phyloP scores from a whole-genome alignment of 2,113 vertebrate species.

The Hippocampus guttulatus region DNA sequence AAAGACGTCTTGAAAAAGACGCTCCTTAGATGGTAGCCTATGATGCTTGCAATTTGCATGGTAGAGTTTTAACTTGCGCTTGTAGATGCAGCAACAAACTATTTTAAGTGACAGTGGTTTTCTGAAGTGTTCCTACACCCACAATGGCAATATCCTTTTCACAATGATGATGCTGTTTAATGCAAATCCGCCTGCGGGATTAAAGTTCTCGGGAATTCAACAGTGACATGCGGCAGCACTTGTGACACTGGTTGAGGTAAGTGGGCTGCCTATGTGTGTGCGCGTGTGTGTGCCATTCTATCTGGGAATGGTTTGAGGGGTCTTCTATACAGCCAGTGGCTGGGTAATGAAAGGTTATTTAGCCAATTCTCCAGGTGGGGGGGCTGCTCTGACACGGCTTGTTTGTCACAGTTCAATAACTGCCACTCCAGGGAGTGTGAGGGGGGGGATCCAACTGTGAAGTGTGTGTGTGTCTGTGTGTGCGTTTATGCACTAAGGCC shows the following conservation, averaged over 20 bases:
- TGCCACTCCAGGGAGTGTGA: constrained; percentile 66
- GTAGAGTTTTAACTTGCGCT: too few relatives aligned
- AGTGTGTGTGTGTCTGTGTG: constrained; percentile 25
- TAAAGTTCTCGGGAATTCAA: too few relatives aligned
- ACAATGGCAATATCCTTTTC: too few relatives aligned
- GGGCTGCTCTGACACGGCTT: constrained; percentile 70
- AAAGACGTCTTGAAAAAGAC: too few relatives aligned
- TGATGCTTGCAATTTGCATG: too few relatives aligned
- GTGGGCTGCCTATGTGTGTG: constrained; percentile 38
- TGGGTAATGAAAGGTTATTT: constrained; percentile 76
- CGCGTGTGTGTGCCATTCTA: constrained; percentile 63
- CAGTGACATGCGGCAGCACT: constrained; percentile 12
- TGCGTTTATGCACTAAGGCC: constrained; percentile 9
- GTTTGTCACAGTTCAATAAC: constrained; percentile 77
- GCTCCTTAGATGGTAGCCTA: too few relatives aligned
- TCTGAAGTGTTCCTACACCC: too few relatives aligned
- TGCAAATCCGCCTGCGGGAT: too few relatives aligned
- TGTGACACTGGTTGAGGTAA: constrained; percentile 55
- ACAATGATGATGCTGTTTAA: too few relatives aligned
- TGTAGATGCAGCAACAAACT: too few relatives aligned
- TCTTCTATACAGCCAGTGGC: constrained; percentile 64
- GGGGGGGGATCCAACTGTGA: constrained; percentile 41
- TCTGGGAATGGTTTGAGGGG: constrained; percentile 34
- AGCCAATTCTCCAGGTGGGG: constrained; percentile 67
- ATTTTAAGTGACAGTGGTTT: too few relatives aligned